Evolutionary conservation across 2,113 vertebrate species (phyloP), one percentile per base, ranked within the genome.

Genomic region (Mola mola): DNA sequence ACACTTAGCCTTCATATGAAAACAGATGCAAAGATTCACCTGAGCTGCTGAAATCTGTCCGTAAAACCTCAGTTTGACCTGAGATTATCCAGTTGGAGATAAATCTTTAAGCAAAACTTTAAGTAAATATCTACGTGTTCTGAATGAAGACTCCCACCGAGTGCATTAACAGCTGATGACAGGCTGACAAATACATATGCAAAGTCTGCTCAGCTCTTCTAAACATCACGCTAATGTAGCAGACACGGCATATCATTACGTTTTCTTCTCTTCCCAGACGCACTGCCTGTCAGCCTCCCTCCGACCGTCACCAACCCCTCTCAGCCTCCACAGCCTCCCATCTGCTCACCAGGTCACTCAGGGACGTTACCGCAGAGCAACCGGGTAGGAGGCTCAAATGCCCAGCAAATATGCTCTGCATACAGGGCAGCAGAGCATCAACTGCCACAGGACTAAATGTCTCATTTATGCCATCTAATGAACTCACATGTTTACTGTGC

Each of bases 151-250:
- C n/a, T n/a, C n/a, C n/a, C n/a, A n/a, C n/a, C n/a, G n/a, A n/a
- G n/a, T n/a, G n/a, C n/a, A n/a, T n/a, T n/a, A n/a, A n/a, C n/a
- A n/a, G n/a, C n/a, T n/a, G n/a, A n/a, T n/a, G n/a, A n/a, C n/a
- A n/a, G n/a, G n/a, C n/a, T n/a, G n/a, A n/a, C n/a, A n/a, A n/a
- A n/a, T n/a, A 43, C n/a, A 60, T 16, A 58, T 22, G 16, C 17
- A 60, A 36, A 52, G 64, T 72, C 72, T 77, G 78, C 68, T 73
- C 29, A 17, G 60, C 53, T 56, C 46, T 62, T 34, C 60, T 41
- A 42, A 82, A 55, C 82, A 81, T 75, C 72, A 51, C 73, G 80
- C 40, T 79, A 79, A 72, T 73, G 60, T 37, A 50, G 16, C 77
- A 75, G 65, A 74, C 75, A 58, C 16, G 50, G 70, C 48, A 51